Conservation (phyloP, 2,888 invertebrate species). For the Aphidoletes aphidimyza region DNA sequence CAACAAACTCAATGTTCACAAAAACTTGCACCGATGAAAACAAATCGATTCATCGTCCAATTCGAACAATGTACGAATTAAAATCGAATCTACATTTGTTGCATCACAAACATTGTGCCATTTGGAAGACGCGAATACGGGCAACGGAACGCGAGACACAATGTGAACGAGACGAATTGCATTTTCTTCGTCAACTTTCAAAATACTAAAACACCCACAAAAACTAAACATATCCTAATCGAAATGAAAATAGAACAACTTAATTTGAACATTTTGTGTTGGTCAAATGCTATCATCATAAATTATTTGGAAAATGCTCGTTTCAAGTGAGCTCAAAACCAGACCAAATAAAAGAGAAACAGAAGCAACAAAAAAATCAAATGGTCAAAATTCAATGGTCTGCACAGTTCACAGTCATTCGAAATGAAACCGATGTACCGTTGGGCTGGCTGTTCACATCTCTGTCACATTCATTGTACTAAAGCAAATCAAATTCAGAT, state of each 20-base stretch:
- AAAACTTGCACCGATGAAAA: not conserved
- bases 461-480: not conserved
- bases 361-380: not conserved
- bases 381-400: not conserved
- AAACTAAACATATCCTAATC: not conserved
- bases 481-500: constrained; percentile 8
- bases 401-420: too few relatives aligned
- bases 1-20: not conserved
- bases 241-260: not conserved
- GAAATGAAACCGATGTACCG: too few relatives aligned
- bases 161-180: not conserved
- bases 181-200: not conserved
- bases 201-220: not conserved
- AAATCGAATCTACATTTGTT: not conserved
- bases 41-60: not conserved
- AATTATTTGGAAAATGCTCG: not conserved
- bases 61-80: not conserved
- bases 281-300: not conserved
- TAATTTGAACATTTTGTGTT: constrained; percentile 10
- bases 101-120: not conserved
- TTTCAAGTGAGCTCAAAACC: not conserved
- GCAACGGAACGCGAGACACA: not conserved
- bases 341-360: not conserved
- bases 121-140: too few relatives aligned
- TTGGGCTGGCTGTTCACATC: not conserved